Conservation (phyloP, 2,888 invertebrate genomes). For the Creontiades dilutus region DNA sequence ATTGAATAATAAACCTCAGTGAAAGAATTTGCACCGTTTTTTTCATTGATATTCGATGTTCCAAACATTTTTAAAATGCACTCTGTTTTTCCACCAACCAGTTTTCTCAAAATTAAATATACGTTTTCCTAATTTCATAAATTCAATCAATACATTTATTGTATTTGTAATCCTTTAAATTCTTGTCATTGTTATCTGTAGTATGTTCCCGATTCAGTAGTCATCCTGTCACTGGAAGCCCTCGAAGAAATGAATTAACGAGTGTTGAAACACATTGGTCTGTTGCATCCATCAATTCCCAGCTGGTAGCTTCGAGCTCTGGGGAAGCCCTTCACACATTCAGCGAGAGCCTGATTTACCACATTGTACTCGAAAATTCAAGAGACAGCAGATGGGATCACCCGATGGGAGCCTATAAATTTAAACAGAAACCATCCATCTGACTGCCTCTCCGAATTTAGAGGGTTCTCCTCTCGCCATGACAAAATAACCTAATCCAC, state of each 20-base stretch:
- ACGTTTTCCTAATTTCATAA: too few relatives aligned
- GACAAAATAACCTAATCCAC: slow-evolving; percentile 32
- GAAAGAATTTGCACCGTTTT: too few relatives aligned
- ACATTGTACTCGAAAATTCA: slow-evolving; percentile 15
- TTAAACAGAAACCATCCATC: slow-evolving; percentile 38
- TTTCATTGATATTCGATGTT: too few relatives aligned
- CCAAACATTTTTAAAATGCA: too few relatives aligned
- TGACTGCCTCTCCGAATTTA: slow-evolving; percentile 18
- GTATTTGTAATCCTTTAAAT: too few relatives aligned
- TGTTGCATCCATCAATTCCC: slow-evolving; percentile 25
- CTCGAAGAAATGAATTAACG: background rate
- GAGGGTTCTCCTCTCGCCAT: background rate
- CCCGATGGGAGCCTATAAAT: slow-evolving; percentile 32
- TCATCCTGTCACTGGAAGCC: background rate
- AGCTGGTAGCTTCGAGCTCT: background rate
- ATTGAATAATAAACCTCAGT: too few relatives aligned
- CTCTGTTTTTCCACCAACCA: too few relatives aligned
- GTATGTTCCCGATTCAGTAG: too few relatives aligned
- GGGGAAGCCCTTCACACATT: background rate
- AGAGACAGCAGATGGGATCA: slow-evolving; percentile 42
- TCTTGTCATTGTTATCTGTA: too few relatives aligned
- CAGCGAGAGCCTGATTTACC: background rate
- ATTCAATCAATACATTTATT: too few relatives aligned
- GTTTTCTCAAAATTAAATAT: too few relatives aligned
- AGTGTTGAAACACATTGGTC: background rate